A percentile compares a stretch with the other conserved stretches of the same genome.
These are phyloP conservation scores for Aurelia aurita complex sp. Pacific DNA, from an alignment of 30 jellyfish, hydroid and myxozoan species.

Conservation along the genomic window DNA sequence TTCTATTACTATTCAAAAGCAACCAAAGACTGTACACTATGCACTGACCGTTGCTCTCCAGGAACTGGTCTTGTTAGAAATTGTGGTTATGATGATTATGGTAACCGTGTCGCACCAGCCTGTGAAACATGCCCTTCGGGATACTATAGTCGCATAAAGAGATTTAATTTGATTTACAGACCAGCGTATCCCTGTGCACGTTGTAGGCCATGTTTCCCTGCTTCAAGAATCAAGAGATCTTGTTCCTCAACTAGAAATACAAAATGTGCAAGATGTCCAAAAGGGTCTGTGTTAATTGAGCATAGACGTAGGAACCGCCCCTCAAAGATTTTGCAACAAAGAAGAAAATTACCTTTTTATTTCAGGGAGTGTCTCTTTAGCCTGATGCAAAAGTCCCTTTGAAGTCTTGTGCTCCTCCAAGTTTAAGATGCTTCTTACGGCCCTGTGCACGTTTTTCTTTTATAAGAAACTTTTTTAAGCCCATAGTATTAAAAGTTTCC, in stretches of 20 bases:
- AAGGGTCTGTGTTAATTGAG: conserved; percentile 23
- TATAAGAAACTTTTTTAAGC: too few relatives aligned
- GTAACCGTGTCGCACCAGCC: conserved; percentile 20
- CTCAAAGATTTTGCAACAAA: too few relatives aligned
- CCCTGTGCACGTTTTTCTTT: too few relatives aligned
- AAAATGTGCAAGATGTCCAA: conserved; percentile 50
- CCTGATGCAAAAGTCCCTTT: too few relatives aligned
- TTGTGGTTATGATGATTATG: conserved; percentile 53
- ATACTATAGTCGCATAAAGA: conserved; percentile 15
- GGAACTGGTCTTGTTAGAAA: conserved; percentile 35
- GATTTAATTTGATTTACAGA: not conserved
- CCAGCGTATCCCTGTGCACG: conserved; percentile 37
- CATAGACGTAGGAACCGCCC: too few relatives aligned
- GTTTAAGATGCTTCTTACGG: too few relatives aligned
- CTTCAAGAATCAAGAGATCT: conserved; percentile 18
- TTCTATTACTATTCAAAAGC: conserved; percentile 35
- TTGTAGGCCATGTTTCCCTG: conserved; percentile 43
- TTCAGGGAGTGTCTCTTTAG: too few relatives aligned
- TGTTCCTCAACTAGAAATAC: conserved; percentile 36
- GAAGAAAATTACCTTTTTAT: too few relatives aligned
- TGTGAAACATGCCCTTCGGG: conserved; percentile 44
- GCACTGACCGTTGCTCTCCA: conserved; percentile 39
- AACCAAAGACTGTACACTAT: conserved; percentile 18
- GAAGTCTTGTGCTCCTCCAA: too few relatives aligned
- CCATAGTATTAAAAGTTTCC: too few relatives aligned